phyloP scores from a whole-genome alignment of 1,140 invertebrate genomes.

The Neodiprion lecontei region DNA sequence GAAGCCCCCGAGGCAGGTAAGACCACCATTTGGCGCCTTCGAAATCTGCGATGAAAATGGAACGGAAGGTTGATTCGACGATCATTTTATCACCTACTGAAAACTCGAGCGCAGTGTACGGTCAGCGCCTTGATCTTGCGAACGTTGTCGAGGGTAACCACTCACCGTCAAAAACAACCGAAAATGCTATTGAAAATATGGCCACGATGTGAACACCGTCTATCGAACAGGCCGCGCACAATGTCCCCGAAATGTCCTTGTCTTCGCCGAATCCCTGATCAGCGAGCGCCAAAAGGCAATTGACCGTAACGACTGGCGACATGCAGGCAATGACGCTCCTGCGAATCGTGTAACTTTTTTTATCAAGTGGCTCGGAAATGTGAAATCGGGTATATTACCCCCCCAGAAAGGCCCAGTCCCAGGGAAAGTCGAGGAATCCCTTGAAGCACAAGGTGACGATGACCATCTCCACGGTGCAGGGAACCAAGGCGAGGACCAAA shows the following conservation, averaged over 20 bases:
- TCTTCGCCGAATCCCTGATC: slow-evolving; percentile 55
- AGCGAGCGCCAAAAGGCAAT: slow-evolving; percentile 47
- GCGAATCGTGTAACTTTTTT: slow-evolving; percentile 15
- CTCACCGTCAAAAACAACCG: slow-evolving; percentile 48
- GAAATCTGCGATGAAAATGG: slow-evolving; percentile 24
- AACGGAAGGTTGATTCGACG: not conserved
- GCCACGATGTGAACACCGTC: slow-evolving; percentile 53
- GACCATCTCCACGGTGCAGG: slow-evolving; percentile 48
- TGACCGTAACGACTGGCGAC: slow-evolving; percentile 54
- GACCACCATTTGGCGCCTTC: slow-evolving; percentile 42
- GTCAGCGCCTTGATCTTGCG: not conserved
- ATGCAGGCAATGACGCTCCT: slow-evolving; percentile 53
- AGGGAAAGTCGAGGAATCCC: slow-evolving; percentile 45
- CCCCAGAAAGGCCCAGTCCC: slow-evolving; percentile 51
- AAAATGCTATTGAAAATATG: slow-evolving; percentile 46
- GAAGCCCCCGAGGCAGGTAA: slow-evolving; percentile 43
- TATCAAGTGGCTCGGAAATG: not conserved
- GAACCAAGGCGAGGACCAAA: slow-evolving; percentile 45
- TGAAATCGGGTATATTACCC: slow-evolving; percentile 39
- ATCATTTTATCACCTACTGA: slow-evolving; percentile 23
- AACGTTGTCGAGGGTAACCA: slow-evolving; percentile 3
- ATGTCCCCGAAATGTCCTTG: slow-evolving; percentile 49
- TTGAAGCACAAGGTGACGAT: slow-evolving; percentile 33
- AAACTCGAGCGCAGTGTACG: slow-evolving; percentile 1
- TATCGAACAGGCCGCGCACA: slow-evolving; percentile 50